Base-by-base conservation (phyloP, 1,140 invertebrate species). In the Amyelois transitella region DNA sequence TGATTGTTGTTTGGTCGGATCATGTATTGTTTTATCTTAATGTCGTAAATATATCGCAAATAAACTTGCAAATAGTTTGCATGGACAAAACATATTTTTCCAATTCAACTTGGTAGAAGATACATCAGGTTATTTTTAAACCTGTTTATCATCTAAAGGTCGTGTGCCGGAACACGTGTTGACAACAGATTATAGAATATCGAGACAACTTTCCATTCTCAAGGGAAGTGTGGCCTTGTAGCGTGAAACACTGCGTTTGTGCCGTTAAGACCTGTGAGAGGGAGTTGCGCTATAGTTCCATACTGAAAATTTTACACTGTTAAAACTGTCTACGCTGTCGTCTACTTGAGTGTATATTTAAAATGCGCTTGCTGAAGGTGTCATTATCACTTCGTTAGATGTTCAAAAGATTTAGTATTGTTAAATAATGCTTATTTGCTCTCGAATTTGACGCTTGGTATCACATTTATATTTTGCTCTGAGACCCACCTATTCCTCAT, bases 131-230 rank as follows among this genome's bases (percentile, higher is more conserved):
- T 28, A 28, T 28, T 28, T 28, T 28, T 28, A 28, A 28, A 28
- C 25, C 7, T 10, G 25, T 28, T 28, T 28, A 12, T 28, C 25
- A 28, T 28, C 25, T 28, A 28, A 28, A 28, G 25, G 25, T 28
- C 25, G 12, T 12, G 25, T 28, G n/a, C 38, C 10, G 18, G 18
- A 44, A 48, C 71, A 74, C 75, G 71, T 78, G 73, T 62, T 61
- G 71, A 61, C 58, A 28, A 28, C 25, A 65, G 72, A 68, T 72
- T 73, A 72, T 68, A 60, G 44, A 65, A 71, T 68, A 71, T 67
- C 58, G 62, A 58, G 80, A 75, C 81, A 82, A 85, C 81, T 85
- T 85, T 82, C 81, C 73, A 77, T 72, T 79, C 69, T 77, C 82
- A 81, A 86, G 78, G 80, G 76, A 73, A 64, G 49, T 59, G 43